These are phyloP conservation scores for Cinara cedri DNA, from an alignment of 2,888 invertebrate genomes.

Conservation along the genomic window DNA sequence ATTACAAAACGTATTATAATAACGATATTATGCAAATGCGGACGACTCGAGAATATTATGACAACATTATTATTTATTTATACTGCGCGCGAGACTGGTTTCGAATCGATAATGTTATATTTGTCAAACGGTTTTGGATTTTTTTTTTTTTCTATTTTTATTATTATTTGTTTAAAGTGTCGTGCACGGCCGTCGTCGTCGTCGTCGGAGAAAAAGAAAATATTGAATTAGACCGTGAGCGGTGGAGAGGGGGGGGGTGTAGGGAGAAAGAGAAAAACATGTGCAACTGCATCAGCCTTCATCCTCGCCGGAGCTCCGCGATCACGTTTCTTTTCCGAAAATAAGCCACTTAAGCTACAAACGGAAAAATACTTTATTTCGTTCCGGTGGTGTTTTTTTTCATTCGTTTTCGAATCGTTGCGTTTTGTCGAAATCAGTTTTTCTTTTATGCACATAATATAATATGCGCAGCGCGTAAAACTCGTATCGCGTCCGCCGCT, in stretches of 20 bases:
- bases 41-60: background rate
- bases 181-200: background rate
- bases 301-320: slow-evolving; percentile 20
- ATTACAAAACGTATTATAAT: background rate
- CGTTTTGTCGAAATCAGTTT: slow-evolving; percentile 43
- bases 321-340: slow-evolving; percentile 52
- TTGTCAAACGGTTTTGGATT: slow-evolving; percentile 53
- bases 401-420: slow-evolving; percentile 15
- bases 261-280: background rate
- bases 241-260: background rate
- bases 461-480: no score
- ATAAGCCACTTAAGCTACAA: slow-evolving; percentile 55
- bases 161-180: slow-evolving; percentile 34
- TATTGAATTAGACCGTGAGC: slow-evolving; percentile 47
- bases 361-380: slow-evolving; percentile 12
- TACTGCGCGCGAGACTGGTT: slow-evolving; percentile 42
- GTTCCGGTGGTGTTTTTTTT: background rate
- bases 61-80: no score
- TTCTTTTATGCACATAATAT: background rate
- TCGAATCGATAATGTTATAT: slow-evolving; percentile 29
- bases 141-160: no score
- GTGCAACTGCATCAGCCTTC: background rate
- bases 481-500: no score
- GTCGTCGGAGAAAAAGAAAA: slow-evolving; percentile 23
- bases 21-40: background rate